Percentiles rank a stretch among this genome's conserved stretches.
Evolutionary conservation across 1,140 invertebrate genomes (phyloP).

Genomic region (Sycophaga agraensis): DNA sequence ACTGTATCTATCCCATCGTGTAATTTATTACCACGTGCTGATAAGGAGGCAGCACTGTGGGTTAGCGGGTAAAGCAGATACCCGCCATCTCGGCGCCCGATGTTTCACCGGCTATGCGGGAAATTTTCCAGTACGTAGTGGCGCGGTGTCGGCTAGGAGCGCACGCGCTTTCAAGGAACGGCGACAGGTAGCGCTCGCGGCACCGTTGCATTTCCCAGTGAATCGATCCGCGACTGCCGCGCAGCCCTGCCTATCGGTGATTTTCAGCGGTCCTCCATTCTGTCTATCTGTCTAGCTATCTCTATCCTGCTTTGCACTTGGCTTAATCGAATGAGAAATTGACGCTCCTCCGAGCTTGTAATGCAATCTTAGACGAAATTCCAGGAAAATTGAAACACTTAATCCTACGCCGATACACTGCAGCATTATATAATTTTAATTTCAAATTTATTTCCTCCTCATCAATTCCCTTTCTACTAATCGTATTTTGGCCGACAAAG

Average conservation of each 20-base stretch:
- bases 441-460: no score
- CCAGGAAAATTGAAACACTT: constrained; percentile 19
- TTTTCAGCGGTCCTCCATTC: background rate
- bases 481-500: no score
- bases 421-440: no score
- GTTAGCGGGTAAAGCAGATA: no score
- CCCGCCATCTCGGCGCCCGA: no score
- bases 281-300: background rate
- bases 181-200: background rate
- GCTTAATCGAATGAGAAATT: constrained; percentile 25
- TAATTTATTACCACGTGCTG: no score
- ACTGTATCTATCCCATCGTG: no score
- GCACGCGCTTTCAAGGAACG: background rate
- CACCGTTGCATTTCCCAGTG: background rate
- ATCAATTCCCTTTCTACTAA: no score
- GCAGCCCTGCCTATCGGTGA: background rate
- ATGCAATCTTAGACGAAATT: constrained; percentile 22
- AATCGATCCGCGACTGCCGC: background rate
- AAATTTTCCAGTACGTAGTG: no score
- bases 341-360: constrained; percentile 10
- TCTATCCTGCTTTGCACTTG: background rate
- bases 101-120: no score
- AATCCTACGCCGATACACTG: constrained; percentile 15
- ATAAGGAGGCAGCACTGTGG: no score
- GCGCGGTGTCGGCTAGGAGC: background rate